Percentiles rank a stretch among this genome's conserved stretches.
phyloP scores from a whole-genome alignment of 2,797 vertebrate species.

The Columba guinea region DNA sequence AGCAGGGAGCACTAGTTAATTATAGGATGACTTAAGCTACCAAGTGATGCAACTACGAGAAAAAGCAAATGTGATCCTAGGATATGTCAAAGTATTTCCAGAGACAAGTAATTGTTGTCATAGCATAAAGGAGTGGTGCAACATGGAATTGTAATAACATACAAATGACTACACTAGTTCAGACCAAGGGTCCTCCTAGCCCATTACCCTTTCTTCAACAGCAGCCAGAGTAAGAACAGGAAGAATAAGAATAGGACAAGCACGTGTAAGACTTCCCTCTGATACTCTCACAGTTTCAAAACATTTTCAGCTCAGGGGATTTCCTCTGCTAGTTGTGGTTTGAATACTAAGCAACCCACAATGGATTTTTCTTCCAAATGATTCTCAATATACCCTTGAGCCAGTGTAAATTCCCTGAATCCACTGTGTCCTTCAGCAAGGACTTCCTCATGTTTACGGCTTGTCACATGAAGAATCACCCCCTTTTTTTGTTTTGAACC shows the following conservation, averaged over 20 bases:
- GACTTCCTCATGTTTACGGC: not conserved
- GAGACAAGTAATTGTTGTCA: not conserved
- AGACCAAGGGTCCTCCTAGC: not conserved
- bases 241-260: constrained; percentile 55
- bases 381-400: not conserved
- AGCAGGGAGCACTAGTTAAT: constrained; percentile 35
- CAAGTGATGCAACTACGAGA: constrained; percentile 23
- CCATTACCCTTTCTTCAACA: not conserved
- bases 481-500: not conserved
- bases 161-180: not conserved
- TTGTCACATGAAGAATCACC: not conserved
- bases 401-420: not conserved
- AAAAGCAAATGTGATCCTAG: constrained; percentile 19
- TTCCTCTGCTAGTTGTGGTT: constrained; percentile 21
- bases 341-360: constrained; percentile 16
- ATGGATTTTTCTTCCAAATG: constrained; percentile 1
- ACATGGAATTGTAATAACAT: not conserved
- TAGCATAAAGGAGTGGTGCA: not conserved
- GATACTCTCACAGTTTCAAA: not conserved
- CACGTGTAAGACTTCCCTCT: constrained; percentile 41
- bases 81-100: constrained; percentile 26
- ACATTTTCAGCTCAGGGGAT: constrained; percentile 45
- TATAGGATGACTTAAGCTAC: constrained; percentile 37
- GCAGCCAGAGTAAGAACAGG: constrained; percentile 26
- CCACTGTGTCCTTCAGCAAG: not conserved